phyloP scores from a whole-genome alignment of 2,797 vertebrate genomes.

The Enteromius fasciolatus region DNA sequence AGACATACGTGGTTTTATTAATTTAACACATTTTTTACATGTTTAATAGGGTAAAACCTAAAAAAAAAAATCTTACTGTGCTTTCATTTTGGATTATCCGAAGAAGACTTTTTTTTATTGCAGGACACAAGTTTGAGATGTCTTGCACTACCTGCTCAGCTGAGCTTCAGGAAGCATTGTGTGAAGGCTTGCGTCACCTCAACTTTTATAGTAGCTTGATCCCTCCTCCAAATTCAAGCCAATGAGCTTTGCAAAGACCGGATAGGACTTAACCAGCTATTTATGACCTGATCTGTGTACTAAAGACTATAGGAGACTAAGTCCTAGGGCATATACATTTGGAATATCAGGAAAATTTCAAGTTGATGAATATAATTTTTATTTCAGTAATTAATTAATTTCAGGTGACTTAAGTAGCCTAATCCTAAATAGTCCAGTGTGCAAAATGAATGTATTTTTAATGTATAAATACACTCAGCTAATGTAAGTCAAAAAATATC shows the following conservation, averaged over 20 bases:
- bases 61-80: background rate
- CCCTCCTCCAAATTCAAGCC: conserved; percentile 38
- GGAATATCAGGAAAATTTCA: background rate
- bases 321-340: background rate
- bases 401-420: background rate
- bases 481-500: background rate
- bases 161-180: background rate
- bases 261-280: conserved; percentile 20
- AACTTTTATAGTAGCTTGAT: conserved; percentile 19
- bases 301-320: background rate
- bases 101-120: background rate
- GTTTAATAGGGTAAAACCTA: background rate
- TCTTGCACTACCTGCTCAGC: background rate
- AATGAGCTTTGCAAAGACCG: conserved; percentile 21
- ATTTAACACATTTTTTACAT: background rate
- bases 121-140: background rate
- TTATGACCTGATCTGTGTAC: conserved; percentile 8
- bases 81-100: background rate
- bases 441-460: background rate
- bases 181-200: background rate
- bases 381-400: background rate
- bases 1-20: background rate
- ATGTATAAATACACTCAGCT: background rate
- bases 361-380: background rate
- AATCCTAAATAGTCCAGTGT: background rate